Conservation (phyloP, 2,113 vertebrate genomes). For the Pteruthius melanotis region DNA sequence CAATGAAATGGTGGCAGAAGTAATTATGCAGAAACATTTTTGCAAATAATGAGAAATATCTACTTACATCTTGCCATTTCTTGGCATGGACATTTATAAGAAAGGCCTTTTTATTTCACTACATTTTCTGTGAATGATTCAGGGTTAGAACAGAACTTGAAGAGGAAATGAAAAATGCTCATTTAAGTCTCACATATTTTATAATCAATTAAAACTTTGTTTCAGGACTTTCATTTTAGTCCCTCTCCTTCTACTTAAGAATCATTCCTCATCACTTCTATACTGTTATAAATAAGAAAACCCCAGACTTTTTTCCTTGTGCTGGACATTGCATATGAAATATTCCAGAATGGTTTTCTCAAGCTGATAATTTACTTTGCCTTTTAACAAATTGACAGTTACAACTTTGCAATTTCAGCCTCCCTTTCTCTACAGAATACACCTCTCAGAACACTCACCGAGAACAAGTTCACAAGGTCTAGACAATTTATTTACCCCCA, state of each 20-base stretch:
- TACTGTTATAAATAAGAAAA: neutral
- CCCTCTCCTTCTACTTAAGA: neutral
- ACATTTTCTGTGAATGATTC: neutral
- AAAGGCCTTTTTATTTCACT: neutral
- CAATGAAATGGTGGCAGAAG: neutral
- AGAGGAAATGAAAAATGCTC: neutral
- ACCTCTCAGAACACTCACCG: neutral
- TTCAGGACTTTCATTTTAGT: neutral
- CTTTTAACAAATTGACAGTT: neutral
- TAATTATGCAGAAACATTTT: slow-evolving; percentile 22
- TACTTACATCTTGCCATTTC: neutral
- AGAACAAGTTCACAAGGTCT: neutral
- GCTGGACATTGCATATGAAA: neutral
- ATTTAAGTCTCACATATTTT: neutral
- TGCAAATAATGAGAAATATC: slow-evolving; percentile 1
- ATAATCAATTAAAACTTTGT: neutral
- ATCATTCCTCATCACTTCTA: neutral
- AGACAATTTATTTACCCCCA: neutral
- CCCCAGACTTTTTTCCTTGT: neutral
- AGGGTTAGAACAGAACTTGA: neutral
- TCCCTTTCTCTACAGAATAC: neutral
- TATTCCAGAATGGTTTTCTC: neutral
- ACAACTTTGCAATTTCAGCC: neutral
- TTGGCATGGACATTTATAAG: neutral
- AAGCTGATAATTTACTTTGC: neutral